A percentile compares a stretch with the other conserved stretches of the same genome.
Evolutionary conservation across 2,113 vertebrate species (phyloP).

Genomic region (Limanda limanda): DNA sequence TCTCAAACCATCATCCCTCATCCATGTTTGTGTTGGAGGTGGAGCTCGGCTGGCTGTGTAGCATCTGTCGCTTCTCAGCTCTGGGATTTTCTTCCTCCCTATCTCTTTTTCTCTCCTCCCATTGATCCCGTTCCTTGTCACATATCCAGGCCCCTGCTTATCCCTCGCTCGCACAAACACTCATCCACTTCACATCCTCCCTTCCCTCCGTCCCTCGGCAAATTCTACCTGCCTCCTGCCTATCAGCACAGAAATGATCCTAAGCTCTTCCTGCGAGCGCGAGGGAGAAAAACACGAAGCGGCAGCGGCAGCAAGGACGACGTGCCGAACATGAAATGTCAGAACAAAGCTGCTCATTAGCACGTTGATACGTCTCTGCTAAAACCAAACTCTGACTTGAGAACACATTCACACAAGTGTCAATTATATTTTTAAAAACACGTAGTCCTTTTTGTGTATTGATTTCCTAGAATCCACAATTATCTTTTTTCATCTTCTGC

Average conservation of each 20-base stretch:
- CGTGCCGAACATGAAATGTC: constrained; percentile 40
- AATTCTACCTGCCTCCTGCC: constrained; percentile 62
- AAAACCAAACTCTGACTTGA: not conserved
- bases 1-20: constrained; percentile 45
- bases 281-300: constrained; percentile 8
- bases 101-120: constrained; percentile 59
- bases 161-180: constrained; percentile 63
- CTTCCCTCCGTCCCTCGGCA: constrained; percentile 51
- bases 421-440: not conserved
- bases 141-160: constrained; percentile 69
- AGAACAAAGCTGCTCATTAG: constrained; percentile 59
- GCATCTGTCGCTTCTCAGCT: constrained; percentile 67
- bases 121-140: constrained; percentile 76
- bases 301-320: not conserved
- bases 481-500: not conserved
- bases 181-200: constrained; percentile 44
- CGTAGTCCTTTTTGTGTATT: not conserved
- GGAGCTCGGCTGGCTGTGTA: constrained; percentile 61
- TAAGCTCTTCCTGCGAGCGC: constrained; percentile 37
- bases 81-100: constrained; percentile 57
- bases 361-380: constrained; percentile 2
- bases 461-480: not conserved
- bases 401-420: not conserved
- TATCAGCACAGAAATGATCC: constrained; percentile 50
- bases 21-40: constrained; percentile 64